Base-by-base conservation (phyloP, 2,888 invertebrate species). In the Ormyrus labotus region DNA sequence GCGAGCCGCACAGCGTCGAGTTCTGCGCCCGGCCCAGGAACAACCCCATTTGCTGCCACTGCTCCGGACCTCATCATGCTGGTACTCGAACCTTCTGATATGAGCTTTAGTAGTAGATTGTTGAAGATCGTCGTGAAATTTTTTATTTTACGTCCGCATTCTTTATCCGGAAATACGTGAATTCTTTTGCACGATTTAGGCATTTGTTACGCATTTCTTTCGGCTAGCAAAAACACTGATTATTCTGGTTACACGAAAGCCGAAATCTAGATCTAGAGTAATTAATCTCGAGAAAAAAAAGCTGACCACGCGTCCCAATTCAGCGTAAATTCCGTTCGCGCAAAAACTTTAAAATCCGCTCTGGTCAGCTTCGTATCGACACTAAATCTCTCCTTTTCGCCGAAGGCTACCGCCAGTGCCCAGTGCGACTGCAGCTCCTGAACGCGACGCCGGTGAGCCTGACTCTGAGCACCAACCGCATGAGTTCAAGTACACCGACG, bases 51-150 rank as follows among this genome's bases (percentile, higher is more conserved):
- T 92, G 92, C 83, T 92, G 92, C 84, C 92, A 92, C 77, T 92
- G 92, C 85, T 91, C 91, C 7, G 92, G 92, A 10, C 90, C 92
- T 1, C 92, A 92, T 86, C 92, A 92, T 82, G 92, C 92, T n/a
- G 92, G 92, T 87, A 88, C 0, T 34, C 34, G 2, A 8, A 53
- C 10, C n/a, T 19, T 19, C 19, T 67, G 51, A 53, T 0, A 34
- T 8, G 58, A 58, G 6, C 13, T 13, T 61, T 34, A 9, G 13
- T 9, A 34, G 34, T 34, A 61, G 11, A 58, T 13, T 13, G 0
- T 53, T 53, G 9, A 9, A 51, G 9, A 53, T 10, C 2, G 4
- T 7, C 10, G 2, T 8, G 4, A 4, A 34, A 45, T 19, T 34
- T 10, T 10, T 63, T 34, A 45, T 63, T 63, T 47, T 11, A 34